These are phyloP conservation scores for Druon quercuslanigerum DNA, from an alignment of 1,140 invertebrate species.

Conservation along the genomic window DNA sequence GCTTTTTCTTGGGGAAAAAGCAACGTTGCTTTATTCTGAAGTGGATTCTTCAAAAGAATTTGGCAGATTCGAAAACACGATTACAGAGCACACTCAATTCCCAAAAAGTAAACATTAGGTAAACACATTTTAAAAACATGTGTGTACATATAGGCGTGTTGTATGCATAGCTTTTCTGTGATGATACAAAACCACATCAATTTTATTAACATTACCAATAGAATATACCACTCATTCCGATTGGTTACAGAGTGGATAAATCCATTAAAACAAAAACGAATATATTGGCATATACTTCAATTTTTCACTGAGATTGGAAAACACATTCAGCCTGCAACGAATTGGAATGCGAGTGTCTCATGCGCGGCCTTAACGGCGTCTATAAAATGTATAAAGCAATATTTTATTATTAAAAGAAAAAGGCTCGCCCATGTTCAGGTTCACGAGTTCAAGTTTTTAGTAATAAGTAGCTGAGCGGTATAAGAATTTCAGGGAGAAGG, in stretches of 20 bases:
- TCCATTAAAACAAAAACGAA: not conserved
- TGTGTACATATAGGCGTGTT: constrained; percentile 17
- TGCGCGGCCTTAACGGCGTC: constrained; percentile 52
- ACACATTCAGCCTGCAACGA: not conserved
- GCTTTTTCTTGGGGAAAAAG: too few relatives aligned
- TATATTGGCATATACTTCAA: not conserved
- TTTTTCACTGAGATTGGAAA: not conserved
- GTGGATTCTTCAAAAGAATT: too few relatives aligned
- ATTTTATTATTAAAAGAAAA: constrained; percentile 62
- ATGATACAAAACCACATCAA: constrained; percentile 46
- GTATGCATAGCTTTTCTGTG: constrained; percentile 59
- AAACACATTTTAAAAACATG: not conserved
- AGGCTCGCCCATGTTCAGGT: constrained; percentile 34
- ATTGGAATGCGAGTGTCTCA: constrained; percentile 40
- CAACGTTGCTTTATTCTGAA: too few relatives aligned
- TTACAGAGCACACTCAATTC: not conserved
- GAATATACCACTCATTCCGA: constrained; percentile 27
- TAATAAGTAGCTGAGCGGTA: not conserved
- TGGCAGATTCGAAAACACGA: not conserved
- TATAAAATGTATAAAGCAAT: constrained; percentile 62
- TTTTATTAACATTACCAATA: constrained; percentile 39
- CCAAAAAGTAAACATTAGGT: not conserved
- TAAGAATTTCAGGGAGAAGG: constrained; percentile 2
- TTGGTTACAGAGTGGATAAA: not conserved
- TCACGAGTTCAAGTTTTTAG: constrained; percentile 40